phyloP scores from a whole-genome alignment of 64 coral and sea anemone species.

The Actinia equina region DNA sequence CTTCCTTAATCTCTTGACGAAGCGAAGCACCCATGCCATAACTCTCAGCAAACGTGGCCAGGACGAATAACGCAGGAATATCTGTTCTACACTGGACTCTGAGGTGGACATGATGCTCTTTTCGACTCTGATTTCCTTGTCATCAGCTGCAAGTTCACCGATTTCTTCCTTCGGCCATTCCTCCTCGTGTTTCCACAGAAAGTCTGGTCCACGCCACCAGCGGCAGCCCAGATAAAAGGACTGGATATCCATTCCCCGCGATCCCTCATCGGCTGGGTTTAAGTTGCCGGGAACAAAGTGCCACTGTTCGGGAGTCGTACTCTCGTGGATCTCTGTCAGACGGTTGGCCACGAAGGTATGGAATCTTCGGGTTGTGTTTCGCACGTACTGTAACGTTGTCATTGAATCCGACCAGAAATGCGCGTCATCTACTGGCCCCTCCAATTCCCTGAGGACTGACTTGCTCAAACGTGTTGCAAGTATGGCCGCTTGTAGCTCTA shows the following conservation, averaged over 20 bases:
- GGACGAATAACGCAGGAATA: constrained; percentile 8
- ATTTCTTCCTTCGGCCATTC: not conserved
- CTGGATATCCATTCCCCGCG: constrained; percentile 10
- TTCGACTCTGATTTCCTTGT: not conserved
- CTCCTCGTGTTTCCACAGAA: constrained; percentile 36
- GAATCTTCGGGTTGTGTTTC: too few species aligned
- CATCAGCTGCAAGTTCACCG: constrained; percentile 7
- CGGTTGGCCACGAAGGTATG: too few species aligned
- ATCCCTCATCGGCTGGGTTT: not conserved
- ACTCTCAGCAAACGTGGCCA: constrained; percentile 12
- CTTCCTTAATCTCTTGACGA: not conserved
- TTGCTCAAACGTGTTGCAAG: not conserved
- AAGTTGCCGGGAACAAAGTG: too few species aligned
- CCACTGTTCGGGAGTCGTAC: too few species aligned
- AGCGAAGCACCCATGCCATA: constrained; percentile 24
- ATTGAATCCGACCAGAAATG: too few species aligned
- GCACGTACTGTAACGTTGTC: too few species aligned
- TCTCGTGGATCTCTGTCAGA: too few species aligned
- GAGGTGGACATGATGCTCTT: not conserved
- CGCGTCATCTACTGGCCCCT: too few species aligned
- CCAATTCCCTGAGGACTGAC: not conserved
- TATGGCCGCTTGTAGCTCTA: constrained; percentile 9
- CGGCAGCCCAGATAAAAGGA: not conserved
- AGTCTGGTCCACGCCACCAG: constrained; percentile 23
- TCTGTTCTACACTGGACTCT: not conserved